These are phyloP conservation scores for Chlorodrepanis virens DNA, from an alignment of 2,113 vertebrate genomes.

Conservation along the genomic window DNA sequence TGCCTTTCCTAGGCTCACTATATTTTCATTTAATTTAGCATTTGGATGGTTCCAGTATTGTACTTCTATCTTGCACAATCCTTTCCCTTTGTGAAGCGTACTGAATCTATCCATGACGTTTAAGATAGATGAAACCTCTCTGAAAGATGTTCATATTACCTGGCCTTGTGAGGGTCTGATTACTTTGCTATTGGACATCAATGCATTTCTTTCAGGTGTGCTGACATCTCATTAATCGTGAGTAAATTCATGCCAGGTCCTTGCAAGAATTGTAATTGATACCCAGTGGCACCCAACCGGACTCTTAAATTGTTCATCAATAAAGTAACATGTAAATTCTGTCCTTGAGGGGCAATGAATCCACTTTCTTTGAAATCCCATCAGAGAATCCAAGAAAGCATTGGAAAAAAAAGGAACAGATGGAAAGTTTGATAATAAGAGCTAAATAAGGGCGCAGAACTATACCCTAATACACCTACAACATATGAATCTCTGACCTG, in stretches of 20 bases:
- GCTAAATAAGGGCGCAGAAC: neutral
- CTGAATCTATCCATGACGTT: neutral
- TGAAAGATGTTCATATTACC: constrained; percentile 69
- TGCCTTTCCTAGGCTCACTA: neutral
- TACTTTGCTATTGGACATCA: constrained; percentile 75
- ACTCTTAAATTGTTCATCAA: constrained; percentile 68
- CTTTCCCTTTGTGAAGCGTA: constrained; percentile 32
- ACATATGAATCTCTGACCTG: neutral
- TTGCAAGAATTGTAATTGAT: constrained; percentile 66
- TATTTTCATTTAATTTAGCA: neutral
- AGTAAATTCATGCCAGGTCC: constrained; percentile 62
- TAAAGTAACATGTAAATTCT: constrained; percentile 69
- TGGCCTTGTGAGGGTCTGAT: constrained; percentile 64
- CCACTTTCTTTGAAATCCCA: neutral
- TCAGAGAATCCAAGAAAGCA: neutral
- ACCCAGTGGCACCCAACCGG: constrained; percentile 45
- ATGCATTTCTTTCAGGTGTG: constrained; percentile 67
- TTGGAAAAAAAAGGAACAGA: neutral
- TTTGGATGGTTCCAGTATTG: neutral
- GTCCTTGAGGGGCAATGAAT: constrained; percentile 44
- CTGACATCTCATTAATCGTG: constrained; percentile 71
- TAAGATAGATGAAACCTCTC: constrained; percentile 62
- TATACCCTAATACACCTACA: neutral
- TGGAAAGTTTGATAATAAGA: neutral
- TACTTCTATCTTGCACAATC: neutral